Evolutionary conservation across 2,797 vertebrate species (phyloP), one percentile per base, ranked within the genome.

Genomic region (Catamblyrhynchus diadema): DNA sequence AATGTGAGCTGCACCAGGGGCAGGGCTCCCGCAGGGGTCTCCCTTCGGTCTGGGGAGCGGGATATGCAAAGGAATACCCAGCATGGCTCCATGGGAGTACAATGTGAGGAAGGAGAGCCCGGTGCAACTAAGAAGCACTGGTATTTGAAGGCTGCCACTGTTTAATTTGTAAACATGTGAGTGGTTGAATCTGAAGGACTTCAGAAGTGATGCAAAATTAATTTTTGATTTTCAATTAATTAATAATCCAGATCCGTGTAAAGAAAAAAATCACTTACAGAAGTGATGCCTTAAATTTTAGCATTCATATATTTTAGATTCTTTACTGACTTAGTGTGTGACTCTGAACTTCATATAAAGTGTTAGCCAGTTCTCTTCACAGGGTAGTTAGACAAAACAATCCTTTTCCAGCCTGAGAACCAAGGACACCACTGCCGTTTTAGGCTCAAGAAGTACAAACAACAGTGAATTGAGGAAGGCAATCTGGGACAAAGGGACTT

Each of bases 41-140:
- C 14, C 25, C 19, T 54, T 69, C 42, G 9, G 73, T 93, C 73
- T 83, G 32, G 33, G 51, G 33, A 72, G 21, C 1, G 3, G 73
- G 82, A 50, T 81, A 27, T 0, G 2, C 0, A 0, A 59, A 82
- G 41, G 33, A 86, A 60, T 33, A 61, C 32, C 28, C 79, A 33
- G 50, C 0, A 0, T 33, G 88, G 90, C 65, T 90, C 90, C 53
- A 13, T 1, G 3, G 94, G 94, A 93, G 85, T 94, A 74, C 91
- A 84, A 5, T 95, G 94, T 60, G 60, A 93, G 92, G 54, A 86
- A 79, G 95, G 94, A 95, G 95, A 96, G 73, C n/a, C 47, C 70
- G 90, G 81, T 90, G 57, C 2, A 1, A 24, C 30, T 82, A 28
- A 79, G 23, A 54, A 75, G 33, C 0, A 0, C 33, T 54, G 47